These are phyloP conservation scores for Melanotaenia trifasciata DNA, from an alignment of 2,797 vertebrate genomes.

Conservation along the genomic window DNA sequence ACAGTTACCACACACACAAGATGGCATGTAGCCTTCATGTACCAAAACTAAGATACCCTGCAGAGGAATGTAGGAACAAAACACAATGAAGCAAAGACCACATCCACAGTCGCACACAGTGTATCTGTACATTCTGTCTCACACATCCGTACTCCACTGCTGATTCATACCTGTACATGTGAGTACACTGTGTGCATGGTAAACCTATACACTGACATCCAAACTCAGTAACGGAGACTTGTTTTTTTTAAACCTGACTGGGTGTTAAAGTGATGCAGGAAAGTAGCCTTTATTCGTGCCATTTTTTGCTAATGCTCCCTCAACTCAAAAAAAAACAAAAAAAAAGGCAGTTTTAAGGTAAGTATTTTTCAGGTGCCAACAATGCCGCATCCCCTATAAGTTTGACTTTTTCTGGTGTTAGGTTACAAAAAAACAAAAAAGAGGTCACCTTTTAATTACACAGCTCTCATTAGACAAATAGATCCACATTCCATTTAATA, in stretches of 20 bases:
- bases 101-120: constrained; percentile 55
- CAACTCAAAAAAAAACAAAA: background rate
- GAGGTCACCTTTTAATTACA: background rate
- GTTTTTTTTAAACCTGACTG: constrained; percentile 5
- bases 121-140: constrained; percentile 71
- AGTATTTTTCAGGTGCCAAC: background rate
- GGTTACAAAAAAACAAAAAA: background rate
- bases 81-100: constrained; percentile 68
- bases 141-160: constrained; percentile 63
- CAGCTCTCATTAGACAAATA: background rate
- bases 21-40: constrained; percentile 39
- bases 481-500: background rate
- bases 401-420: constrained; percentile 1
- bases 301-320: constrained; percentile 7
- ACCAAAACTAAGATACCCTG: constrained; percentile 56
- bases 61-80: constrained; percentile 73
- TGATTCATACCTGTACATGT: constrained; percentile 66
- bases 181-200: constrained; percentile 46
- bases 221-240: constrained; percentile 17
- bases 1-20: constrained; percentile 35
- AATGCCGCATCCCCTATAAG: background rate
- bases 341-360: background rate
- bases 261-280: background rate
- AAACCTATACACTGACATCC: constrained; percentile 24
- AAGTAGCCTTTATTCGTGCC: constrained; percentile 8